Conservation (phyloP, 2,113 vertebrate genomes). For the Periophthalmodon schlosseri region DNA sequence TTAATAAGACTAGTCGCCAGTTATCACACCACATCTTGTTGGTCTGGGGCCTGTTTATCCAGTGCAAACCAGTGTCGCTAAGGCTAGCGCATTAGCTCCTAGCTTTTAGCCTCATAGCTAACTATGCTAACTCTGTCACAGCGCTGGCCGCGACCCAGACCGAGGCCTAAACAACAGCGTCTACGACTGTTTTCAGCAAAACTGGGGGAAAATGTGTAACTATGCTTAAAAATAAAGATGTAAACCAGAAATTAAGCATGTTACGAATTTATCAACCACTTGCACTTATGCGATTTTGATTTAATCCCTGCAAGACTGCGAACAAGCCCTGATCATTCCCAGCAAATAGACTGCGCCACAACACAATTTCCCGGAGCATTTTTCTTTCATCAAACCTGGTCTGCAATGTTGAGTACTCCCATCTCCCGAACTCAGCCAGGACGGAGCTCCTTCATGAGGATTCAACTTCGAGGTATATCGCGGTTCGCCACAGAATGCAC, state of each 20-base stretch:
- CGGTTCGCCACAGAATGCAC: conserved; percentile 62
- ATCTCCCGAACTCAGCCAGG: conserved; percentile 91
- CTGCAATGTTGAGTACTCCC: conserved; percentile 92
- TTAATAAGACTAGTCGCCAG: conserved; percentile 24
- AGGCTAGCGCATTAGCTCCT: conserved; percentile 34
- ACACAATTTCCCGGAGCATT: conserved; percentile 43
- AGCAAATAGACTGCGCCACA: conserved; percentile 74
- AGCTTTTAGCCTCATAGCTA: conserved; percentile 17
- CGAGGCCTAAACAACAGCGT: conserved; percentile 30
- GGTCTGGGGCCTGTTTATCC: conserved; percentile 53
- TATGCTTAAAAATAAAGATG: background rate
- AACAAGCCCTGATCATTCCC: conserved; percentile 43
- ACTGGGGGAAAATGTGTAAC: accelerated
- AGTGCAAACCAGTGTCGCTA: conserved; percentile 23
- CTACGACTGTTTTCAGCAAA: background rate
- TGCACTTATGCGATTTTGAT: background rate
- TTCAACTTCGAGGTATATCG: conserved; percentile 70
- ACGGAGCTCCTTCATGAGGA: conserved; percentile 89
- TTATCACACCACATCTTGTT: conserved; percentile 36
- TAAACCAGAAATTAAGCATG: background rate
- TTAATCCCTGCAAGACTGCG: conserved; percentile 46
- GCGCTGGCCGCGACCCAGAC: conserved; percentile 50
- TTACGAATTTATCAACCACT: background rate
- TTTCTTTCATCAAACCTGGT: conserved; percentile 82
- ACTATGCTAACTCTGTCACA: conserved; percentile 28